Evolutionary conservation across 2,113 vertebrate genomes (phyloP), one percentile per base, ranked within the genome.

Genomic region (Tamias sibiricus): DNA sequence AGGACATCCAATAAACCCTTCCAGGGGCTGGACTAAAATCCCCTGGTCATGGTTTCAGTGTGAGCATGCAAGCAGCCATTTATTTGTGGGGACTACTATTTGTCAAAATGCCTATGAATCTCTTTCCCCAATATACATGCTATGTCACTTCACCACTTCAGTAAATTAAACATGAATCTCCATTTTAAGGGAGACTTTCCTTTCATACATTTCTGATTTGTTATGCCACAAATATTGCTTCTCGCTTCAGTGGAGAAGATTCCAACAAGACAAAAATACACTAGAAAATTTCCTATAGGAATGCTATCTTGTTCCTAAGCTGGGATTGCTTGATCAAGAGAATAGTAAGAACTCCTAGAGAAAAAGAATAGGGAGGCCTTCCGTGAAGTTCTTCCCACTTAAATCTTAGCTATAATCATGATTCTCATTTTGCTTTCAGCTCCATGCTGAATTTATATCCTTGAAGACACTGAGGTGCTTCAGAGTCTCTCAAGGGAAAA

Each of bases 401-500:
- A 89, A 82, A 47, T 11, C 37, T 79, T 77, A 66, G 24, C 54
- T 92, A 24, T 35, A 64, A 86, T 62, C 42, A n/a, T 42, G 81
- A 35, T 91, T 81, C 77, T 92, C 88, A 57, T 84, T 82, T 94
- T 69, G 74, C 72, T 90, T 74, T 91, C 40, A 80, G 68, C 68
- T 96, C 86, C 97, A 95, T 86, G 97, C 82, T 96, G 69, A 97
- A 96, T 97, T 96, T 93, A 59, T 89, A 79, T 91, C 69, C 86
- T 96, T 86, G 49, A 97, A 66, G 95, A 89, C 75, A 80, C 12
- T 64, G 47, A 91, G 88, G 91, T 94, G 57, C 26, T 96, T 83
- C 68, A 77, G 87, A 91, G 44, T 79, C 94, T 57, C 84, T 95
- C 13, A 14, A 30, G 77, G 30, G 40, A 87, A 72, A 69, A 85